Base-by-base conservation (phyloP, 2,113 vertebrate species). In the Athene cunicularia region DNA sequence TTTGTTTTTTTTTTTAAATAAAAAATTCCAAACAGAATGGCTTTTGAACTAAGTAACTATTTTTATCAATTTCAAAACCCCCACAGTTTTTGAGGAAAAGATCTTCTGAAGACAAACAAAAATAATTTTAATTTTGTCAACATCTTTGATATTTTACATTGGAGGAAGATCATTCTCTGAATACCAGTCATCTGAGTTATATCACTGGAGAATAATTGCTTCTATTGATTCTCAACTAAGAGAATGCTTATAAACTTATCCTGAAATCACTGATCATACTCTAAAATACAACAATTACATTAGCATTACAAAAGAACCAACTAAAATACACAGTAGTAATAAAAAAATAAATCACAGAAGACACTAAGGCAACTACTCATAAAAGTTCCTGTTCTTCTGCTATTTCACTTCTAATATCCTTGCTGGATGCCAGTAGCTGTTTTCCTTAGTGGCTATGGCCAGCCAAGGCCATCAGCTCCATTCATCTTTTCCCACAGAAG, bases 21-120 rank as follows among this genome's bases (percentile, higher is more conserved):
- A 39, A 47, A 47, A 47, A 45, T 18, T 16, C 43, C 7, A 45
- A 47, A 28, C 1, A 24, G 4, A 58, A 35, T 4, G 0, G 2
- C 2, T 80, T 87, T 76, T 72, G 8, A 70, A 21, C 2, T 11
- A 19, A 33, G 12, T 60, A 59, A 49, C 1, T 59, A 30, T 23
- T 63, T 79, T 28, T 28, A 28, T 41, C 1, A 76, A 21, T 45
- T 6, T 16, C 72, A 75, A 75, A 35, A 21, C 2, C 0, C 11
- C 0, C 11, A 60, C 6, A 14, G 1, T 13, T 86, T 86, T 80
- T 58, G 30, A 53, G 10, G 21, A 55, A 70, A 62, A 64, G 8
- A 2, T 50, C 19, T 52, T 5, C 32, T 74, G 33, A 75, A 52
- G 7, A 6, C 6, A 41, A 73, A 41, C 1, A 53, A 66, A 67